These are phyloP conservation scores for Spermophilus dauricus DNA, from an alignment of 2,113 vertebrate species.

Conservation along the genomic window DNA sequence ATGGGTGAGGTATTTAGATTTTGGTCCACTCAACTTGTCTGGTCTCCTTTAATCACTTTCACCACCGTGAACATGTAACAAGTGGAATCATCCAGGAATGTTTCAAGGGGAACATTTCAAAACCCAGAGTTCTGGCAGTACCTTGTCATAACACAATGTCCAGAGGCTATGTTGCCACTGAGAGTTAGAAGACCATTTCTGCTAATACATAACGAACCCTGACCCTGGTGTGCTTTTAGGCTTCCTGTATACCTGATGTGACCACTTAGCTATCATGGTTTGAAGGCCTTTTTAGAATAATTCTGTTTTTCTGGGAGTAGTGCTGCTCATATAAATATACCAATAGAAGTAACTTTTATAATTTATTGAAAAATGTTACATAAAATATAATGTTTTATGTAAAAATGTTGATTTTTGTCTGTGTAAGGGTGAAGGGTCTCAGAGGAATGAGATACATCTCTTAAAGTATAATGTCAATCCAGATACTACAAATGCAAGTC, in stretches of 20 bases:
- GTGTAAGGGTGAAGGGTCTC: background rate
- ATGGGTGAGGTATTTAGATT: too few relatives aligned
- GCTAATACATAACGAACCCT: background rate
- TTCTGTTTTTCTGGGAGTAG: background rate
- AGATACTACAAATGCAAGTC: background rate
- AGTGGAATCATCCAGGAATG: background rate
- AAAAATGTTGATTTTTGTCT: background rate
- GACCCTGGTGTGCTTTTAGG: background rate
- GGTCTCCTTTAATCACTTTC: background rate
- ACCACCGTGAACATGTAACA: background rate
- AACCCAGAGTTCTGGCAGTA: background rate
- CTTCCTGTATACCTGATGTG: background rate
- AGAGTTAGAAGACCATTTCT: background rate
- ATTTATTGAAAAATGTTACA: background rate
- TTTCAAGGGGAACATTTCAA: background rate
- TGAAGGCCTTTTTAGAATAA: background rate
- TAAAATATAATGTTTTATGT: background rate
- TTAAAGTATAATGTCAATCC: background rate
- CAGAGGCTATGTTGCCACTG: background rate
- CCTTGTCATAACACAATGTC: background rate
- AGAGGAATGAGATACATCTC: background rate
- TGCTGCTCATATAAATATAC: background rate
- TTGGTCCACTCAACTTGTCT: background rate
- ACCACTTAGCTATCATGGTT: background rate
- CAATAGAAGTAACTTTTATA: background rate